phyloP scores from a whole-genome alignment of 2,797 vertebrate species.

The Sebastes hopkinsi region DNA sequence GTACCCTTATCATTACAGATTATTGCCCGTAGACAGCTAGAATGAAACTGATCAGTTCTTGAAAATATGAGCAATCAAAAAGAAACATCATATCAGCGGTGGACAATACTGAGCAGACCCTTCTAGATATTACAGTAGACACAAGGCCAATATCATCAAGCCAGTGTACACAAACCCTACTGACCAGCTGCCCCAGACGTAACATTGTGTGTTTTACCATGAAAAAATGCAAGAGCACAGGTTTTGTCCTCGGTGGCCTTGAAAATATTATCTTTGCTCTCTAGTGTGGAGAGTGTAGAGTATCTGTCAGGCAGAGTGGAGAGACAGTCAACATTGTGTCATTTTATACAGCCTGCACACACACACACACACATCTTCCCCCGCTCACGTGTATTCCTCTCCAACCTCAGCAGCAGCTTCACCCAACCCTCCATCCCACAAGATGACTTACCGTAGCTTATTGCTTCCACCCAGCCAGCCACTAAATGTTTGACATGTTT shows the following conservation, averaged over 20 bases:
- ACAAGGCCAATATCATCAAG: not conserved
- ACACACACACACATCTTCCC: not conserved
- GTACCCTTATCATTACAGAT: not conserved
- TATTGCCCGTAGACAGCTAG: not conserved
- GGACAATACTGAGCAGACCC: not conserved
- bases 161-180: not conserved
- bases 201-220: not conserved
- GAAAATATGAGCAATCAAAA: not conserved
- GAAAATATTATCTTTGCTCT: constrained; percentile 16
- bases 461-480: not conserved
- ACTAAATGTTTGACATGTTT: constrained; percentile 31
- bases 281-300: not conserved
- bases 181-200: not conserved
- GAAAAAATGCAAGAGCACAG: not conserved
- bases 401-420: not conserved
- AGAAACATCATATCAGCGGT: not conserved
- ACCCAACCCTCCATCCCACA: not conserved
- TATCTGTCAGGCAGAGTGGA: not conserved
- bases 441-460: not conserved
- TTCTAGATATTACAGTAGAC: not conserved
- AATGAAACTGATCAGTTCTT: not conserved
- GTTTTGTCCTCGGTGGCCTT: not conserved
- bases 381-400: constrained; percentile 24
- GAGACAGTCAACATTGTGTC: constrained; percentile 44
- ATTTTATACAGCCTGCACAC: constrained; percentile 33